phyloP scores from a whole-genome alignment of 2,113 vertebrate genomes.

The Chrysochloris asiatica region DNA sequence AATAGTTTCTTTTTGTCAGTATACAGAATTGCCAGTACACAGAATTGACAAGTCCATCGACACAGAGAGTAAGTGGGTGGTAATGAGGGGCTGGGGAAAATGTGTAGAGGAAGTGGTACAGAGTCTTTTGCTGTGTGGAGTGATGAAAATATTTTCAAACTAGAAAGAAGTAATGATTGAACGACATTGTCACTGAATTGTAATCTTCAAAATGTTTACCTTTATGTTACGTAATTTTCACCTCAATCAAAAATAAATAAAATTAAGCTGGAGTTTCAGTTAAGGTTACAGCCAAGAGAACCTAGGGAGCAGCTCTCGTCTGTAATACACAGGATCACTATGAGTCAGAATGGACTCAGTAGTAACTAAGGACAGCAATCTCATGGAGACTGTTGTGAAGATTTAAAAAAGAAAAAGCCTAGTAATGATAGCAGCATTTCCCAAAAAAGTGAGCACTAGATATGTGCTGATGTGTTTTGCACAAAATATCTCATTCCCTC shows the following conservation, averaged over 20 bases:
- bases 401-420: neutral
- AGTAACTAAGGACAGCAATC: neutral
- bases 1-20: no score
- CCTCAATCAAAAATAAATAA: no score
- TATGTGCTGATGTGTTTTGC: neutral
- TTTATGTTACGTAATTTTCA: no score
- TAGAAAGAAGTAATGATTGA: neutral
- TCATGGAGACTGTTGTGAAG: neutral
- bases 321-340: no score
- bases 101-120: no score
- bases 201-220: neutral
- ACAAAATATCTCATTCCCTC: neutral
- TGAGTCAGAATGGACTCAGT: neutral
- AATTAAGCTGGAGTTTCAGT: no score
- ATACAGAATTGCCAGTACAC: no score
- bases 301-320: neutral
- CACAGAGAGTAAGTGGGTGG: no score
- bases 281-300: neutral
- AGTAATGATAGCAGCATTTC: neutral
- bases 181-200: neutral
- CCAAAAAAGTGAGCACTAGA: neutral
- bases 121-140: no score
- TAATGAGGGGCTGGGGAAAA: no score
- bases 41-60: no score
- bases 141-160: neutral